Conservation (phyloP, 2,888 invertebrate species). For the Agonum fuliginosum region DNA sequence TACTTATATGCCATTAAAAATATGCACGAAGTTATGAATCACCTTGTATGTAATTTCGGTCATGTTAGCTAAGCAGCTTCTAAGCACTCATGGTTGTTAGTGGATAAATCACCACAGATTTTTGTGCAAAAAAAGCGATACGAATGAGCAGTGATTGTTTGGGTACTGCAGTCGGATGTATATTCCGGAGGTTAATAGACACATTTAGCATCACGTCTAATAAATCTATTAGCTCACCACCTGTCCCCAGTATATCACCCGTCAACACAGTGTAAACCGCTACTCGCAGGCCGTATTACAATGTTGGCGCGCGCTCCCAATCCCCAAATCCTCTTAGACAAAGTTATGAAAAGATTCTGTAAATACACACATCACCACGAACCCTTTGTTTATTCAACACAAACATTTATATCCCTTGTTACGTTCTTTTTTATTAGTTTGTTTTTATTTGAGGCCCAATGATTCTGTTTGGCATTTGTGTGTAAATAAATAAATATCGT, state of each 20-base stretch:
- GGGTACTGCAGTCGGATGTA: not conserved
- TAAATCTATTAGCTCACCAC: slow-evolving; percentile 59
- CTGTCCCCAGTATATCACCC: slow-evolving; percentile 55
- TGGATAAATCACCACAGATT: no score
- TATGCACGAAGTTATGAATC: no score
- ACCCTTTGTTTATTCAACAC: slow-evolving; percentile 40
- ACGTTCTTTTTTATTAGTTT: slow-evolving; percentile 29
- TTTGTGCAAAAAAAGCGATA: no score
- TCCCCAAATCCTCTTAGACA: slow-evolving; percentile 18
- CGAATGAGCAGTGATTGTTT: slow-evolving; percentile 11
- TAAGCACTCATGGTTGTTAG: no score
- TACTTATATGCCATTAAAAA: no score
- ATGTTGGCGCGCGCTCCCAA: slow-evolving; percentile 12
- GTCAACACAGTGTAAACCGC: not conserved
- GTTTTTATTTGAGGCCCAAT: slow-evolving; percentile 4
- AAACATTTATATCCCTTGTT: slow-evolving; percentile 27
- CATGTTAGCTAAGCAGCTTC: no score
- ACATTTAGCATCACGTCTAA: slow-evolving; percentile 59
- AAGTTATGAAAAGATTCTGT: slow-evolving; percentile 19
- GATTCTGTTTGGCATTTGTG: slow-evolving; percentile 32
- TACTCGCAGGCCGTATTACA: slow-evolving; percentile 46
- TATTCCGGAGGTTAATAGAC: slow-evolving; percentile 59
- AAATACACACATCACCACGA: slow-evolving; percentile 7
- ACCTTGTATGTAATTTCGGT: no score
- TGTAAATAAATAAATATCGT: slow-evolving; percentile 37